Evolutionary conservation across 1,140 invertebrate species (phyloP).

Genomic region (Homarus americanus): DNA sequence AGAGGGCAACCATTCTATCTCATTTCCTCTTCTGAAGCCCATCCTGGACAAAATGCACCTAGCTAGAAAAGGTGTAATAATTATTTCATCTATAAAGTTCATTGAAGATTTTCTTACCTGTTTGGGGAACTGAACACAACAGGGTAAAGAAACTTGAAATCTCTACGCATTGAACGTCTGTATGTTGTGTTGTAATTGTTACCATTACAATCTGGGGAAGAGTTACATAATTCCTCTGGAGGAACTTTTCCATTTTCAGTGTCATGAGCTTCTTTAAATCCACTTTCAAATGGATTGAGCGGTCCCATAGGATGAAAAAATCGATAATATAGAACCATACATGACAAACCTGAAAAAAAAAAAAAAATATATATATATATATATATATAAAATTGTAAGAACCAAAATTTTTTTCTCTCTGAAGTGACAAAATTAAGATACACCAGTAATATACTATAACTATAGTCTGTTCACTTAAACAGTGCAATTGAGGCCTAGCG

Average conservation of each 20-base stretch:
- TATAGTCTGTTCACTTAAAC: too few relatives aligned
- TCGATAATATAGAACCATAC: slow-evolving; percentile 84
- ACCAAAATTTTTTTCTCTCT: too few relatives aligned
- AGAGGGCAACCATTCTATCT: too few relatives aligned
- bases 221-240: background rate
- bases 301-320: slow-evolving; percentile 81
- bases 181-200: background rate
- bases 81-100: background rate
- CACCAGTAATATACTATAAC: too few relatives aligned
- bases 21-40: too few relatives aligned
- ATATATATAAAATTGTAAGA: too few relatives aligned
- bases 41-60: too few relatives aligned
- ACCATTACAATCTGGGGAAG: background rate
- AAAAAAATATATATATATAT: slow-evolving; percentile 17
- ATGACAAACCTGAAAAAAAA: slow-evolving; percentile 79
- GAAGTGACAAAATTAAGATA: too few relatives aligned
- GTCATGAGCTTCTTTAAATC: background rate
- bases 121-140: background rate
- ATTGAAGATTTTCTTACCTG: slow-evolving; percentile 9
- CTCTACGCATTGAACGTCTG: slow-evolving; percentile 25
- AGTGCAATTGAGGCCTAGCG: too few relatives aligned
- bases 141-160: slow-evolving; percentile 53
- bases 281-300: slow-evolving; percentile 75
- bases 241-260: background rate
- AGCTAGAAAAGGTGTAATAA: too few relatives aligned